These are phyloP conservation scores for Halcyon malimbica DNA, from an alignment of 2,113 vertebrate genomes.

Conservation along the genomic window DNA sequence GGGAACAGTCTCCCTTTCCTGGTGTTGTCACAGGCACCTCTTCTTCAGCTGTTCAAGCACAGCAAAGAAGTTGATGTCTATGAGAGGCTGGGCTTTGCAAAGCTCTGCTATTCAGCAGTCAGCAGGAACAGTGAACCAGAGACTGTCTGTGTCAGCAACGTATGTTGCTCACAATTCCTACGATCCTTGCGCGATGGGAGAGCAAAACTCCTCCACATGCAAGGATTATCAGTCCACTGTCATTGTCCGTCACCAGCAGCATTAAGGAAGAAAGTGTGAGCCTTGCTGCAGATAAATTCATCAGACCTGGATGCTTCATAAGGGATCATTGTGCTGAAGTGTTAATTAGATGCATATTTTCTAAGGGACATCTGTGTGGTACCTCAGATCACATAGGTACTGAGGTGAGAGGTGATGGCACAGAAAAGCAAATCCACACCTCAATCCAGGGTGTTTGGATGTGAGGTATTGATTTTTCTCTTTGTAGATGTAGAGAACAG, in stretches of 20 bases:
- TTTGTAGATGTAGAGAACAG: not conserved
- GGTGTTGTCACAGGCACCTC: not conserved
- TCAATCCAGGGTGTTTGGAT: not conserved
- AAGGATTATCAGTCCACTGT: not conserved
- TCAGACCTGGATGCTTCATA: not conserved
- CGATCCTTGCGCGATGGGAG: rapidly evolving
- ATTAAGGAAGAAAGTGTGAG: not conserved
- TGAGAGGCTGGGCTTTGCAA: not conserved
- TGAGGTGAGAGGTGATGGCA: not conserved
- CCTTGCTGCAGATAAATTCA: not conserved
- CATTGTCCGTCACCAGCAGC: not conserved
- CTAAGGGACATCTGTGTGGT: not conserved
- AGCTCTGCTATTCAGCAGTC: not conserved
- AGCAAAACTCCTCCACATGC: not conserved
- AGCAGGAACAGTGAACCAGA: not conserved
- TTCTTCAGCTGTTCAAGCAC: not conserved
- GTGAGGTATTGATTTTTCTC: not conserved
- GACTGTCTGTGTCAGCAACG: not conserved
- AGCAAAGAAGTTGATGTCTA: not conserved
- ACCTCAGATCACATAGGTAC: not conserved
- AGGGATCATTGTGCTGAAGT: not conserved
- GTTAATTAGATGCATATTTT: not conserved
- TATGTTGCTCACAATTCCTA: not conserved
- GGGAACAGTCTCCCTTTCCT: not conserved
- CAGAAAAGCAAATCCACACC: not conserved